Evolutionary conservation across 2,797 vertebrate genomes (phyloP).

Genomic region (Anguilla obscura): DNA sequence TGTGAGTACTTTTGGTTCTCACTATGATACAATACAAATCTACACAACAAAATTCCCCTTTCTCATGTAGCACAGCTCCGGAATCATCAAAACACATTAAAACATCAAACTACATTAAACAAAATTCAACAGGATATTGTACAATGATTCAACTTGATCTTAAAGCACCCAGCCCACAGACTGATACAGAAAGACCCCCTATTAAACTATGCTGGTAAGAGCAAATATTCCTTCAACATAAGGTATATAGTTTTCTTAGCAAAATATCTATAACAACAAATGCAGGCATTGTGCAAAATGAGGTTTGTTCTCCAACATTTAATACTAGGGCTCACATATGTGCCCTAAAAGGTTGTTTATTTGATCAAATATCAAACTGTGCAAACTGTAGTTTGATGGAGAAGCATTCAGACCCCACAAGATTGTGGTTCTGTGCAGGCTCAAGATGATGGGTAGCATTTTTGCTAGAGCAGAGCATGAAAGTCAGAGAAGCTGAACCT

Average conservation of each 20-base stretch:
- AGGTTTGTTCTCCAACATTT: no score
- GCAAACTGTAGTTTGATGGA: not conserved
- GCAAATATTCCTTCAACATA: not conserved
- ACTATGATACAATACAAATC: not conserved
- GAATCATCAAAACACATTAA: not conserved
- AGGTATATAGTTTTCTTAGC: not conserved
- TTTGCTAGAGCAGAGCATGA: no score
- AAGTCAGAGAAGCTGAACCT: no score
- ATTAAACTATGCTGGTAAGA: not conserved
- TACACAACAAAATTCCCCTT: not conserved
- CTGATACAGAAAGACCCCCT: not conserved
- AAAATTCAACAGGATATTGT: not conserved
- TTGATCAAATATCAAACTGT: not conserved
- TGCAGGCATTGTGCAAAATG: not conserved
- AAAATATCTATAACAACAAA: not conserved
- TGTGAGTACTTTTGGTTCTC: not conserved
- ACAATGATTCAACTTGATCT: not conserved
- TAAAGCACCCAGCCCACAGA: not conserved
- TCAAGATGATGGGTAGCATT: not conserved
- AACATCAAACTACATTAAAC: not conserved
- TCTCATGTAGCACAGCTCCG: not conserved
- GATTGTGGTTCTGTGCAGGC: not conserved
- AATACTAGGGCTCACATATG: not conserved
- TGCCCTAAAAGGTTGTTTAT: not conserved
- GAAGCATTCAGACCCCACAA: not conserved